A percentile compares a stretch with the other conserved stretches of the same genome.
Conservation (phyloP, 2,113 vertebrate genomes). For the Paralichthys olivaceus region DNA sequence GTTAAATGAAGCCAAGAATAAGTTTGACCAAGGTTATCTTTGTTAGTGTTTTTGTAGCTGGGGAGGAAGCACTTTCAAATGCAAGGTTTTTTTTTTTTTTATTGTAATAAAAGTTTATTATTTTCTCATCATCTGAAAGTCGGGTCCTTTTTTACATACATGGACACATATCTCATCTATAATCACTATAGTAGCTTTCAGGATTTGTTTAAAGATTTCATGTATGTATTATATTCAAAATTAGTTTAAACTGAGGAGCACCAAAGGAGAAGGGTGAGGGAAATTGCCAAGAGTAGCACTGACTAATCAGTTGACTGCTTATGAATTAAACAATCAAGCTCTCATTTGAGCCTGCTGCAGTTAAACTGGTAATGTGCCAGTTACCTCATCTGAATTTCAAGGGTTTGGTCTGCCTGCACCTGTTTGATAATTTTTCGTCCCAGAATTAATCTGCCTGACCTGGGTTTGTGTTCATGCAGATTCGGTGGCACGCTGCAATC, state of each 20-base stretch:
- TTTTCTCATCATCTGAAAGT: no score
- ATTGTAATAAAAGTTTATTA: no score
- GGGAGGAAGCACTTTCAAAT: background rate
- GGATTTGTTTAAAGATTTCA: constrained; percentile 3
- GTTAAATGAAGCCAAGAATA: background rate
- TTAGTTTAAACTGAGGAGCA: constrained; percentile 1
- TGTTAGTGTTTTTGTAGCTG: background rate
- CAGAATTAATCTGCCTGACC: background rate
- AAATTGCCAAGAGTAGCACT: background rate
- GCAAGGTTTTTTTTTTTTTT: no score
- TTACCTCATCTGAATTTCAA: background rate
- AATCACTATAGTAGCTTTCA: constrained; percentile 45
- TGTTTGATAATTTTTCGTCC: background rate
- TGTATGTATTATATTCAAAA: constrained; percentile 14
- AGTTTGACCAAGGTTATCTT: background rate
- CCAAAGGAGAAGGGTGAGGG: background rate
- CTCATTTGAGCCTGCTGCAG: background rate
- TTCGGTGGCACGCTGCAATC: background rate
- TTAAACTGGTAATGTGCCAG: background rate
- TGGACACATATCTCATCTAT: no score
- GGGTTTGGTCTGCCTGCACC: background rate
- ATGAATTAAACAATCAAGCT: constrained; percentile 2
- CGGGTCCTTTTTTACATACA: no score
- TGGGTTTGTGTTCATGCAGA: background rate
- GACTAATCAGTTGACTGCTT: background rate